phyloP scores from a whole-genome alignment of 2,113 vertebrate genomes.

The Symphodus melops region DNA sequence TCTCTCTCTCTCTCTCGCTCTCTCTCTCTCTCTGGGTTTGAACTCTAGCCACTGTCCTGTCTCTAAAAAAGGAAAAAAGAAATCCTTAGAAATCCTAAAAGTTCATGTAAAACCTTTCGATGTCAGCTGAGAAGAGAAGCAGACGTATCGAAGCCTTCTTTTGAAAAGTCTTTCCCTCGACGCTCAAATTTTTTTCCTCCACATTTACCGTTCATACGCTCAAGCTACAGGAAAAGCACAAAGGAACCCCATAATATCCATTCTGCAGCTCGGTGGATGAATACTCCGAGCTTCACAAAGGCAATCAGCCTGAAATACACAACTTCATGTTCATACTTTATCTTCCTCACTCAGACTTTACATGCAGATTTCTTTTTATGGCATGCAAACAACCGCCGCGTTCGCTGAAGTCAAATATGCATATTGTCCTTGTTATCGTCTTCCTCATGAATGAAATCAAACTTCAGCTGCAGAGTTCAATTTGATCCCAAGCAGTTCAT shows the following conservation, averaged over 20 bases:
- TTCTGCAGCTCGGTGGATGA: background rate
- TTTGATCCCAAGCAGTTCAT: background rate
- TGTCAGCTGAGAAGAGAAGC: too few relatives aligned
- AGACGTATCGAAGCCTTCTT: too few relatives aligned
- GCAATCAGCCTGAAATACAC: background rate
- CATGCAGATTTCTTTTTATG: background rate
- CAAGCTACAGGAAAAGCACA: too few relatives aligned
- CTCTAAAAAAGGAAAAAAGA: too few relatives aligned
- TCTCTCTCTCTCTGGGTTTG: too few relatives aligned
- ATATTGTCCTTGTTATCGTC: background rate
- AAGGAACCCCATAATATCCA: too few relatives aligned
- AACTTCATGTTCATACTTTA: background rate
- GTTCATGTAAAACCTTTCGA: background rate
- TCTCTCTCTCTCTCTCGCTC: too few relatives aligned
- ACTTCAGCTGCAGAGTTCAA: background rate
- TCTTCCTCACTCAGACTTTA: background rate
- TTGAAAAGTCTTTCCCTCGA: background rate
- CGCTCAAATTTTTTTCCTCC: background rate
- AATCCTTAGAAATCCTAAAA: too few relatives aligned
- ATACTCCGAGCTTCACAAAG: background rate
- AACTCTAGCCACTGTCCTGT: too few relatives aligned
- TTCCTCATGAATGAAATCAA: conserved; percentile 1
- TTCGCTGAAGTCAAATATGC: background rate
- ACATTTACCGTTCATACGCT: too few relatives aligned
- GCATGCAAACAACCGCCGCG: background rate